Evolutionary conservation across 2,797 vertebrate genomes (phyloP).

Genomic region (Tokudaia tokunoshimensis): DNA sequence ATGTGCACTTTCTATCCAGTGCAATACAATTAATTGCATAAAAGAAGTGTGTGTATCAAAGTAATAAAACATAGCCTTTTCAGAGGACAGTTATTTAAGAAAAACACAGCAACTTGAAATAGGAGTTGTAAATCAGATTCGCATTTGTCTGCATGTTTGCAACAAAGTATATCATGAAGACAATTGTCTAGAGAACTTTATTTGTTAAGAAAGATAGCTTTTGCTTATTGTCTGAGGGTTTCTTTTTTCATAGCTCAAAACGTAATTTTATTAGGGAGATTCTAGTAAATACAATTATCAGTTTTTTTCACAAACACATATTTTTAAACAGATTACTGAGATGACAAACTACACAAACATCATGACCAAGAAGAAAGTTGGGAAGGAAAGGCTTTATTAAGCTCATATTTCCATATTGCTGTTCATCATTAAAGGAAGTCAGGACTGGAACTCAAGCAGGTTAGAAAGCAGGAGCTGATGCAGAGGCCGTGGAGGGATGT

Average conservation of each 20-base stretch:
- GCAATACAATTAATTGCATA: not conserved
- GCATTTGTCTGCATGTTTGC: not conserved
- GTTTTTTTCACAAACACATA: slow-evolving; percentile 69
- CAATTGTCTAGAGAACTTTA: not conserved
- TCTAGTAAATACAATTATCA: slow-evolving; percentile 74
- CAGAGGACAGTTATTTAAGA: slow-evolving; percentile 17
- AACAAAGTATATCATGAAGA: not conserved
- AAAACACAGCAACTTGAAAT: not conserved
- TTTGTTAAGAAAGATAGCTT: not conserved
- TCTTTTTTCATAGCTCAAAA: not conserved
- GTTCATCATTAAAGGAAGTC: no score
- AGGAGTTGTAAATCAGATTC: not conserved
- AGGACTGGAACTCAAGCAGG: no score
- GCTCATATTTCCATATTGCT: no score
- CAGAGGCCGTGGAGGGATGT: no score
- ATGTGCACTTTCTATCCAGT: not conserved
- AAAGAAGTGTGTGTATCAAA: not conserved
- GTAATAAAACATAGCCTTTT: not conserved
- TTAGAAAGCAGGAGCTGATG: no score
- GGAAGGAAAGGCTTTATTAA: no score
- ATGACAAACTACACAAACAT: slow-evolving; percentile 10
- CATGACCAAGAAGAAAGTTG: no score
- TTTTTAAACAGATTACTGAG: slow-evolving; percentile 71
- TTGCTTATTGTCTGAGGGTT: not conserved
- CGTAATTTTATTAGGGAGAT: slow-evolving; percentile 62